Base-by-base conservation (phyloP, 2,113 vertebrate species). In the Vicugna pacos region DNA sequence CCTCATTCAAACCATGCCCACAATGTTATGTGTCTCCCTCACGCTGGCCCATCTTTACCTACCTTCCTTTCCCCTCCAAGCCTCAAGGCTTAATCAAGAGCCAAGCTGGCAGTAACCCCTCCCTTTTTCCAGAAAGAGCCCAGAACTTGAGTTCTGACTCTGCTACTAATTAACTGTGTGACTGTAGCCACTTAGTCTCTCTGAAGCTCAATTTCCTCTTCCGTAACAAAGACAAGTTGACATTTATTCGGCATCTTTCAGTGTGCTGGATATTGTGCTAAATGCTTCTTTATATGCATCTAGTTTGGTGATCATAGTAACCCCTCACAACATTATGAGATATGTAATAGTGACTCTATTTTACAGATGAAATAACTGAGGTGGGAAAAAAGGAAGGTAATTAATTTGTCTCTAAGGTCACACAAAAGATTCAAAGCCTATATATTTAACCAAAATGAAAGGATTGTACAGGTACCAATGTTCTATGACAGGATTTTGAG, bases 351-450 rank as follows among this genome's bases (percentile, higher is more conserved):
- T 73, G n/a, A 32, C 87, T 76, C 75, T 42, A 42, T 42, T 42
- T 42, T 42, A 69, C 54, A 16, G 58, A n/a, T 16, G 38, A 54
- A 54, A 42, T n/a, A 65, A 88, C 30, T 19, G 46, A 88, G 48
- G 8, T 20, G 3, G 5, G 15, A 32, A 30, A 8, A 16, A 24
- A 11, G 5, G 16, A 19, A 1, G 19, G 4, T 15, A 6, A 22
- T 70, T 48, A 54, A 32, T 6, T 11, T 76, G 38, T 54, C 52
- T 54, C 35, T 8, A 75, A n/a, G 80, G 32, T 32, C 60, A 48
- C 24, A 32, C 5, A 73, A 13, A 50, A 56, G 54, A 4, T 35
- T 72, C 81, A 24, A 79, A 83, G 38, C 52, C 87, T 82, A 16
- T 15, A 62, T 75, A 46, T 54, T 22, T 50, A 70, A 46, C 38